These are phyloP conservation scores for Caenorhabditis inopinata DNA, from an alignment of 1,140 invertebrate genomes.

Conservation along the genomic window DNA sequence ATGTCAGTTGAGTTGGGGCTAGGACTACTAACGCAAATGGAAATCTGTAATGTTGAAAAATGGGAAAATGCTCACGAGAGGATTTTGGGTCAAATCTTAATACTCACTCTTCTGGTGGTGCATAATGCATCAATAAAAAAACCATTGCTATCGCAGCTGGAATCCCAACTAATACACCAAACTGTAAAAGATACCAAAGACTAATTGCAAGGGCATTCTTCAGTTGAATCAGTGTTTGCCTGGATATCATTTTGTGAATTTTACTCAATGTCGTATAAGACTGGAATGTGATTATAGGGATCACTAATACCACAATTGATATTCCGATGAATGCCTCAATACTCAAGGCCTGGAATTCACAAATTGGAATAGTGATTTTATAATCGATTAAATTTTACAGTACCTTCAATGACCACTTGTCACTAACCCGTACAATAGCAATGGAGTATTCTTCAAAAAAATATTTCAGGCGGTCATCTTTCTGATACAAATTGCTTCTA, in stretches of 20 bases:
- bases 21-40: background rate
- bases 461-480: background rate
- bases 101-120: background rate
- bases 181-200: constrained; percentile 9
- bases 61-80: too few relatives aligned
- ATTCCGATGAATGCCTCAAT: constrained; percentile 3
- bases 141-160: background rate
- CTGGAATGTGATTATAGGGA: constrained; percentile 1
- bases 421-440: background rate
- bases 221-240: background rate
- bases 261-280: background rate
- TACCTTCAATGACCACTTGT: constrained; percentile 12
- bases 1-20: background rate
- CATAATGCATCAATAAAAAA: background rate
- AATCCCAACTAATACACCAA: background rate
- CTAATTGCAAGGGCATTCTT: background rate
- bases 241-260: constrained; percentile 5
- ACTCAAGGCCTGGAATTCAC: background rate
- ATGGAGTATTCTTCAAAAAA: constrained; percentile 18
- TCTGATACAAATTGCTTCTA: background rate
- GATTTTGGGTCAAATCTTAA: too few relatives aligned
- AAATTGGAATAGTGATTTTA: too few relatives aligned
- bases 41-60: background rate
- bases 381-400: background rate
- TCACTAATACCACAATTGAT: background rate